Evolutionary conservation across 2,888 invertebrate species (phyloP), one percentile per base, ranked within the genome.

Genomic region (Achlya flavicornis): DNA sequence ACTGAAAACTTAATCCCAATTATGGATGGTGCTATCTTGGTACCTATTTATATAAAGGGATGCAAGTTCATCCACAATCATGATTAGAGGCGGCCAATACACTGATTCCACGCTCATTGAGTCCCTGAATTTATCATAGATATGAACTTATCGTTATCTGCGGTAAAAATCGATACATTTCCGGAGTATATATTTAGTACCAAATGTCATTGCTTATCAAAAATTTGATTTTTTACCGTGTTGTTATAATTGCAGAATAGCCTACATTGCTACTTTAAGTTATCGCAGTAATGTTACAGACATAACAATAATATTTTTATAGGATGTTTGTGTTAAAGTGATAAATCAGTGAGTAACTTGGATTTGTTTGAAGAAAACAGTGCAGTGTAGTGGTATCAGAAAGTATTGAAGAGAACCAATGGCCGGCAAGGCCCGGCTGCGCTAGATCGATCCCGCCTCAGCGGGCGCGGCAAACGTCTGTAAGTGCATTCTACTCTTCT

Each of bases 401-500:
- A 64, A 61, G 65, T 67, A 70, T 62, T 75, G 72, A 72, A 73
- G 64, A 71, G 74, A 70, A 73, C 79, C 75, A 73, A 88, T 86
- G 88, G 87, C 80, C 83, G 85, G 84, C 78, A 68, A 76, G 66
- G 77, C 80, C 78, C 84, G 83, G 81, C 79, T 76, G 77, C 81
- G 90, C 91, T 92, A 87, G 81, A 92, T 92, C 91, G 91, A 91
- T 89, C 88, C 86, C 80, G 84, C 81, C 80, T 69, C 79, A 76
- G 75, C 85, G n/a, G 83, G 84, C 85, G 84, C 81, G 75, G 71
- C 76, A 81, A 77, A 77, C 80, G 68, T 84, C 75, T 75, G 89
- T 89, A 79, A 89, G 89, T 89, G 82, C 83, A 83, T 73, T 64
- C 65, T 70, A 68, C 66, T 59, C 59, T n/a, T n/a, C n/a, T n/a